Base-by-base conservation (phyloP, 2,797 vertebrate genomes). In the Sarcoramphus papa region DNA sequence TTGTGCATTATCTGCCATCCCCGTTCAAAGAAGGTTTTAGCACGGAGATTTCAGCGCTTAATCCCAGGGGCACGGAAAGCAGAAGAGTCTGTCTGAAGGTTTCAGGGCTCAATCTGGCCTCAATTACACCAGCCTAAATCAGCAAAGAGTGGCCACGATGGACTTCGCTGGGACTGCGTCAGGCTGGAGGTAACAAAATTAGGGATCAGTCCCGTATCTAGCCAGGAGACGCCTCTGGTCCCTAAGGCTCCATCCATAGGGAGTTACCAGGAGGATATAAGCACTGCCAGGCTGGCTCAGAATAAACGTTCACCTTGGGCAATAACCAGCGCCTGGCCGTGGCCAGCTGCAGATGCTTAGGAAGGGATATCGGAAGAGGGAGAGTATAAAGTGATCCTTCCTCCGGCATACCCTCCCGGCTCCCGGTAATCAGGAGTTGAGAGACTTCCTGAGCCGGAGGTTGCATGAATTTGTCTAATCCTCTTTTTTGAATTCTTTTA, bases 371-470 rank as follows among this genome's bases (percentile, higher is more conserved):
- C 2, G 27, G 92, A 94, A 94, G 88, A 93, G 68, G 87, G 93
- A 94, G 87, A 85, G 35, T 50, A 97, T 96, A 85, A 90, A 96
- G 94, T 54, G 85, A 96, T 96, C 91, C 93, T 96, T 96, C 95
- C 92, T 96, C 76, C 2, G 1, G 67, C 67, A n/a, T 54, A 81
- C 63, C 94, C 91, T 95, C 80, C 81, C 0, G 0, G 88, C 95
- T 96, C 87, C 93, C 12, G 20, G 90, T 35, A 81, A 91, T 78
- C 96, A 91, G 68, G 76, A 91, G 90, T 6, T 25, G 85, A 83
- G 95, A 75, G 87, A 96, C 91, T 97, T 96, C 94, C 95, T 95
- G 92, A 94, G 47, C 90, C 3, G 47, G 85, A 96, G 94, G 85
- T 77, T 92, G 78, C 91, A 85, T 40, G 64, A 91, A 90, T 96